A percentile compares a stretch with the other conserved stretches of the same genome.
These are phyloP conservation scores for Catotricha subobsoleta DNA, from an alignment of 2,888 invertebrate species.

Conservation along the genomic window DNA sequence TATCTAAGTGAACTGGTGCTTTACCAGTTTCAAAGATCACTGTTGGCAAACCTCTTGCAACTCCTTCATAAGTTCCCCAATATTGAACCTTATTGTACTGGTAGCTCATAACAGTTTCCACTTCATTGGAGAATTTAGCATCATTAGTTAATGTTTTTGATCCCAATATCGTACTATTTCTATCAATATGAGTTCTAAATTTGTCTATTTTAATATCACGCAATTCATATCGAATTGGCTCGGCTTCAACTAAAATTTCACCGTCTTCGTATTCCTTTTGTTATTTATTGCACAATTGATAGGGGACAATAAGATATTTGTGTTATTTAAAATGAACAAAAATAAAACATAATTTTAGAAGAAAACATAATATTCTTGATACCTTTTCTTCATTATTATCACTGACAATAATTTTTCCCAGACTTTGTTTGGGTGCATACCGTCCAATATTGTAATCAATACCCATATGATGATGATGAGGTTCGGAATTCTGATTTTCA, in stretches of 20 bases:
- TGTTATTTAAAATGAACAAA: too few relatives aligned
- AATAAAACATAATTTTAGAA: too few relatives aligned
- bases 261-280: constrained; percentile 42
- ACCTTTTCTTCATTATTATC: neutral
- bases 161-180: constrained; percentile 34
- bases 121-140: constrained; percentile 38
- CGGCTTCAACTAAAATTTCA: constrained; percentile 62
- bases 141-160: constrained; percentile 32
- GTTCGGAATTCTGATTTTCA: constrained; percentile 12
- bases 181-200: constrained; percentile 33
- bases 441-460: constrained; percentile 41
- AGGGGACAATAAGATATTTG: too few relatives aligned
- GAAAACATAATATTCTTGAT: too few relatives aligned
- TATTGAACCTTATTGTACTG: constrained; percentile 49
- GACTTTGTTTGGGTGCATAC: constrained; percentile 42
- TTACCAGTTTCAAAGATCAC: constrained; percentile 21
- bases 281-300: too few relatives aligned
- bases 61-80: constrained; percentile 59
- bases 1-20: constrained; percentile 36
- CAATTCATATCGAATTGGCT: constrained; percentile 60
- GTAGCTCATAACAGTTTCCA: constrained; percentile 57
- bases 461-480: constrained; percentile 17
- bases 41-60: constrained; percentile 25
- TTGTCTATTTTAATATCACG: constrained; percentile 42
- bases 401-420: constrained; percentile 46